Base-by-base conservation (phyloP, 2,797 vertebrate genomes). In the Liasis olivaceus region DNA sequence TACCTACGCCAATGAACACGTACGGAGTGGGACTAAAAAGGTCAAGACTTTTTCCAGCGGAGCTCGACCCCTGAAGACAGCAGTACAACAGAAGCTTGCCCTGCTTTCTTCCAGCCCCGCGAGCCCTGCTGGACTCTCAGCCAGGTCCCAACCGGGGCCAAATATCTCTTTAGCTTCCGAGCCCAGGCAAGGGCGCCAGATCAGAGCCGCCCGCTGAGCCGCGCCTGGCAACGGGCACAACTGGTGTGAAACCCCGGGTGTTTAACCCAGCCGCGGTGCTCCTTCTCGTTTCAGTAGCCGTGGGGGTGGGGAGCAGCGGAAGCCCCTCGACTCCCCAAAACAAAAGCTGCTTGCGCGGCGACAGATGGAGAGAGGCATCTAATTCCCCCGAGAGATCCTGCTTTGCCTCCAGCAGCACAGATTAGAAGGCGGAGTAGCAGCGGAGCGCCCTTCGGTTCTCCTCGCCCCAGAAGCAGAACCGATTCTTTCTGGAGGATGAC, bases 271-370 rank as follows among this genome's bases (percentile, higher is more conserved):
- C 26, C 36, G 20, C 28, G 9, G 22, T 62, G 28, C 20, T 36
- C 47, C 47, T 81, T 47, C 72, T 22, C 36, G 8, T 81, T 47
- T 81, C 22, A 81, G 36, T 12, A 7, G 66, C 51, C 51, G 13
- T 2, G 8, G 31, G 28, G 1, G 3, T 2, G 2, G 6, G n/a
- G 2, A 1, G 56, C 15, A 20, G 14, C 26, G 8, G 58, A 36
- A 90, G 3, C 3, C 22, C 13, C 26, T 7, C 3, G 12, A 22
- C 3, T 42, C 47, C 51, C n/a, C 24, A 42, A 64, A 26, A 2
- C 13, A 56, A 56, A 3, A 31, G n/a, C 84, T 87, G 66, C 84
- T 86, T 56, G 62, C 9, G 1, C 22, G 17, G 17, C 5, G 28
- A 69, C 22, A 58, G 24, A 20, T 2, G 8, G 54, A 13, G 20